Evolutionary conservation across 2,113 vertebrate species (phyloP), one percentile per base, ranked within the genome.

Genomic region (Vidua chalybeata): DNA sequence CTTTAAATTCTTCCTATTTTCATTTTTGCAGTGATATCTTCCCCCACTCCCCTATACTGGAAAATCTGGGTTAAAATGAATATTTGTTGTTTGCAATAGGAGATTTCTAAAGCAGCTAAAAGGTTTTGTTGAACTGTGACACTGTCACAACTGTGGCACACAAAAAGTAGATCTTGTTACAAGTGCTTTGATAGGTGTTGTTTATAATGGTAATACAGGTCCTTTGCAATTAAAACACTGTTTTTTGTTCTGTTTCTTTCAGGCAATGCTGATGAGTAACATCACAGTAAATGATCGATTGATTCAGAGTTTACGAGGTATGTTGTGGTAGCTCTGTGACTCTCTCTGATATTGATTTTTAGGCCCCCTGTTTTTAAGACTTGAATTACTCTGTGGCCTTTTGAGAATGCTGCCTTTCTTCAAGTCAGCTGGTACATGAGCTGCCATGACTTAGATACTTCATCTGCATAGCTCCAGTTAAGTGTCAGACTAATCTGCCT

Each of bases 301-400:
- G 79, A 95, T 98, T 68, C 95, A 97, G n/a, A 95, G 39, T 78
- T 90, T 98, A 9, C 94, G 95, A 96, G 97, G 97, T 98, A 93
- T 15, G 63, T 85, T 5, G 5, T 66, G 43, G 37, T 64, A 69
- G 17, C n/a, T 8, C 9, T 33, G 15, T 51, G 16, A 33, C 22
- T 55, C 15, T 48, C 35, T 59, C 22, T 73, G 2, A 0, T 26
- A 12, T 0, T 56, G 8, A 1, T 75, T 73, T 69, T 72, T 56
- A 52, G 24, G 33, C 15, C 6, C 2, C 21, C 12, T 87, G 5
- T 41, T 84, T 76, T 73, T 88, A 91, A 69, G 21, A 27, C 28
- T 45, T 68, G 7, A 3, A 9, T 49, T 62, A 61, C 77, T 81
- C 17, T 48, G 6, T 9, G 46, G 21, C 46, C 10, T 61, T 90